Percentiles rank a stretch among this genome's conserved stretches.
Evolutionary conservation across 2,113 vertebrate species (phyloP).

Genomic region (Colius striatus): DNA sequence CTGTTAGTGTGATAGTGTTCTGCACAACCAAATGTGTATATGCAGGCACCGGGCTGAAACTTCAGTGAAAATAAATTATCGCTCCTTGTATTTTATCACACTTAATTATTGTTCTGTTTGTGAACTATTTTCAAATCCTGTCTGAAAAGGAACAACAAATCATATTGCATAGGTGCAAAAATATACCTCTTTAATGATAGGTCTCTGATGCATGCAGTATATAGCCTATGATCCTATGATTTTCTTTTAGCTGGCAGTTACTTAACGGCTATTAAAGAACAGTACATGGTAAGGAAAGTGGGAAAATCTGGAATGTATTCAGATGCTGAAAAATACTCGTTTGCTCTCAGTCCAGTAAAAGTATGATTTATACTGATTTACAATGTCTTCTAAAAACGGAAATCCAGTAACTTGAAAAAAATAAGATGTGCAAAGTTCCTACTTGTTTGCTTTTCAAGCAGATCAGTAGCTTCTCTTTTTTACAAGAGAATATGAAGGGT

Average conservation of each 20-base stretch:
- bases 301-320: neutral
- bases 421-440: neutral
- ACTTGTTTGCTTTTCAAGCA: conserved; percentile 6
- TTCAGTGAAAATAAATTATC: neutral
- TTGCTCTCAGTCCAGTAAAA: neutral
- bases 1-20: neutral
- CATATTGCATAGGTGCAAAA: neutral
- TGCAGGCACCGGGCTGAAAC: neutral
- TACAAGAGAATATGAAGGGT: conserved; percentile 16
- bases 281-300: neutral
- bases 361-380: neutral
- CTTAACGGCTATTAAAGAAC: neutral
- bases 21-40: accelerated
- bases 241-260: neutral
- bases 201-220: neutral
- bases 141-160: neutral
- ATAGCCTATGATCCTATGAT: neutral
- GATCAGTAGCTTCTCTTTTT: neutral
- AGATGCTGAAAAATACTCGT: neutral
- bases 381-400: neutral
- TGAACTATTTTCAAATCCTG: neutral
- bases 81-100: neutral
- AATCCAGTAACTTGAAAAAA: neutral
- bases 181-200: neutral
- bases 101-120: neutral